Percentiles rank a stretch among this genome's conserved stretches.
These are phyloP conservation scores for Clistopyga incitator DNA, from an alignment of 2,888 invertebrate species.

Conservation along the genomic window DNA sequence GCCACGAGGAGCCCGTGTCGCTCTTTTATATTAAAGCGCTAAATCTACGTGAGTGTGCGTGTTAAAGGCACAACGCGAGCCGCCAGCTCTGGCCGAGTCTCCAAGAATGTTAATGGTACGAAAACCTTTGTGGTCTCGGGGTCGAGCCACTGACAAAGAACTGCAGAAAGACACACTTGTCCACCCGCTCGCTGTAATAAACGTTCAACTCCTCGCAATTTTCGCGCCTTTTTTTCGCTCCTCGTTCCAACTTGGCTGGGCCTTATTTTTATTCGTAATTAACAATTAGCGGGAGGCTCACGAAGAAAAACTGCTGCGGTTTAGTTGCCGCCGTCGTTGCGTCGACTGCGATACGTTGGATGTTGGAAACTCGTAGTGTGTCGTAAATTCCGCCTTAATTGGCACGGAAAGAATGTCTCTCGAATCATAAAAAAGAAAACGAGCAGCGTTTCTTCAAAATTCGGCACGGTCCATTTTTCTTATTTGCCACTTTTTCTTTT, in stretches of 20 bases:
- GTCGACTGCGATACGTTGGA: background rate
- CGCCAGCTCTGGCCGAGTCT: background rate
- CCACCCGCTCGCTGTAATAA: background rate
- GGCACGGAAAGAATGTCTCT: background rate
- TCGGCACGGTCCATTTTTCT: background rate
- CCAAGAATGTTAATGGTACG: conserved; percentile 17
- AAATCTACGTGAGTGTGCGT: background rate
- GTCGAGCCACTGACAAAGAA: conserved; percentile 7
- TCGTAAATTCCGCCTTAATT: conserved; percentile 28
- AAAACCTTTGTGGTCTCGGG: conserved; percentile 8
- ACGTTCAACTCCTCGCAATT: background rate
- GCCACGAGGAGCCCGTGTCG: conserved; percentile 5
- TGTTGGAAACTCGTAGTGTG: background rate
- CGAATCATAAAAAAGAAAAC: background rate
- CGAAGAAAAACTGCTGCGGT: background rate
- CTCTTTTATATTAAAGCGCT: conserved; percentile 5
- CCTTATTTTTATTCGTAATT: conserved; percentile 14
- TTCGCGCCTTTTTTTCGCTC: background rate
- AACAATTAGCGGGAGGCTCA: conserved; percentile 7
- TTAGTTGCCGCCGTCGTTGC: background rate
- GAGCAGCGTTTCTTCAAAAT: background rate
- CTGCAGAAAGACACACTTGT: background rate
- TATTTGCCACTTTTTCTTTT: conserved; percentile 7
- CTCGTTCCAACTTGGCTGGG: background rate
- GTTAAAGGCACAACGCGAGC: background rate